Percentiles rank a stretch among this genome's conserved stretches.
phyloP scores from a whole-genome alignment of 2,888 invertebrate species.

The Agonopterix subpropinquella region DNA sequence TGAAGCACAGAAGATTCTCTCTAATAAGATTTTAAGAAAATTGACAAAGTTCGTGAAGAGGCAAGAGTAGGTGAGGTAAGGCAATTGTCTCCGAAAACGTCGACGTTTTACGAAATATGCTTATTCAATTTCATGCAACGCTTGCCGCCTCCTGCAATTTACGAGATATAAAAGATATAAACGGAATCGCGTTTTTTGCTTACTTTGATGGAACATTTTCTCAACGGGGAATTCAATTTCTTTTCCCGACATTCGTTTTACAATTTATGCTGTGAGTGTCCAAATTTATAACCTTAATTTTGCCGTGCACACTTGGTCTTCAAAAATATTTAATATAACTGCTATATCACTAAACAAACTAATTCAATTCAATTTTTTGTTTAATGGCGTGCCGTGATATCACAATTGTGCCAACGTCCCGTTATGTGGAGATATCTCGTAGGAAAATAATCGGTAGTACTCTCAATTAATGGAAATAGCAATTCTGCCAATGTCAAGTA shows the following conservation, averaged over 20 bases:
- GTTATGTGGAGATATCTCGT: too few relatives aligned
- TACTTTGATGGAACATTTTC: constrained; percentile 74
- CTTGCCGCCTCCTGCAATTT: constrained; percentile 76
- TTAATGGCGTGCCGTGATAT: too few relatives aligned
- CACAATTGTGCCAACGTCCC: too few relatives aligned
- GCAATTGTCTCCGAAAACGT: constrained; percentile 76
- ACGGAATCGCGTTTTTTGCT: constrained; percentile 76
- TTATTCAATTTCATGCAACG: constrained; percentile 77
- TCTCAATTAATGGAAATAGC: too few relatives aligned
- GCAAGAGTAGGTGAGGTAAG: constrained; percentile 74
- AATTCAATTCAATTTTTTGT: too few relatives aligned
- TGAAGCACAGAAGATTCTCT: constrained; percentile 53
- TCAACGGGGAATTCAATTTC: constrained; percentile 72
- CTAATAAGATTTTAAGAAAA: constrained; percentile 71
- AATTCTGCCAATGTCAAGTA: too few relatives aligned
- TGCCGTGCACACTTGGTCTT: background rate
- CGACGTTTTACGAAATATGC: constrained; percentile 76
- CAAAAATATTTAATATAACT: background rate
- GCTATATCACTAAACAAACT: too few relatives aligned
- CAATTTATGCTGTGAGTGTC: constrained; percentile 53
- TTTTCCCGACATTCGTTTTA: constrained; percentile 58
- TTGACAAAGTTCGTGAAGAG: constrained; percentile 74
- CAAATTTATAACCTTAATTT: constrained; percentile 42
- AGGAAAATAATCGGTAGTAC: too few relatives aligned
- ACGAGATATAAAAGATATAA: constrained; percentile 76